Conservation (phyloP, 1,140 invertebrate genomes). For the Wiebesia pumilae region DNA sequence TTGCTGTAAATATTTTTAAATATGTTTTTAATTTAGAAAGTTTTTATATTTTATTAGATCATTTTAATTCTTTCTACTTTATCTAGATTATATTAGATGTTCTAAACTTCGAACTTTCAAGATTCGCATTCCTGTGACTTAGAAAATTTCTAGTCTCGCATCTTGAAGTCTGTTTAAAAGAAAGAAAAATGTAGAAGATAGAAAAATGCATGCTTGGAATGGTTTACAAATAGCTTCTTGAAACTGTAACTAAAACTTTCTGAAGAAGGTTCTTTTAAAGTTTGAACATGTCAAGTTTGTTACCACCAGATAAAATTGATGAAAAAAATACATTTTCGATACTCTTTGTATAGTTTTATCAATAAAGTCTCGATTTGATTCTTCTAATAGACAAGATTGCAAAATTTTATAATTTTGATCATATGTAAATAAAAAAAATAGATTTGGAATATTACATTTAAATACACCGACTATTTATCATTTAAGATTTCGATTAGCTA, state of each 20-base stretch:
- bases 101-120: conserved; percentile 7
- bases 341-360: not conserved
- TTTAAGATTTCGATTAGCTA: not conserved
- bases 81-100: not conserved
- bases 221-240: not conserved
- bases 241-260: not conserved
- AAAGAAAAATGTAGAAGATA: conserved; percentile 8
- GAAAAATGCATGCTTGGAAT: not conserved
- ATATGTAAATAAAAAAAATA: too few relatives aligned
- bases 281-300: not conserved
- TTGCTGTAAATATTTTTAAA: not conserved
- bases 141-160: not conserved
- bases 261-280: not conserved
- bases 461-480: too few relatives aligned
- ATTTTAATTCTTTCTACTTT: not conserved
- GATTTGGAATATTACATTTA: too few relatives aligned
- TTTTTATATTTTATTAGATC: not conserved
- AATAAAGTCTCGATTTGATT: not conserved
- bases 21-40: not conserved
- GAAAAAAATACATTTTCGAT: not conserved
- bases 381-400: not conserved
- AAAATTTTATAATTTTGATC: too few relatives aligned
- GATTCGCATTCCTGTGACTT: not conserved
- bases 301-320: not conserved
- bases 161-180: not conserved